Evolutionary conservation across 2,797 vertebrate species (phyloP), one percentile per base, ranked within the genome.

Genomic region (Heteromormyrus szaboi): DNA sequence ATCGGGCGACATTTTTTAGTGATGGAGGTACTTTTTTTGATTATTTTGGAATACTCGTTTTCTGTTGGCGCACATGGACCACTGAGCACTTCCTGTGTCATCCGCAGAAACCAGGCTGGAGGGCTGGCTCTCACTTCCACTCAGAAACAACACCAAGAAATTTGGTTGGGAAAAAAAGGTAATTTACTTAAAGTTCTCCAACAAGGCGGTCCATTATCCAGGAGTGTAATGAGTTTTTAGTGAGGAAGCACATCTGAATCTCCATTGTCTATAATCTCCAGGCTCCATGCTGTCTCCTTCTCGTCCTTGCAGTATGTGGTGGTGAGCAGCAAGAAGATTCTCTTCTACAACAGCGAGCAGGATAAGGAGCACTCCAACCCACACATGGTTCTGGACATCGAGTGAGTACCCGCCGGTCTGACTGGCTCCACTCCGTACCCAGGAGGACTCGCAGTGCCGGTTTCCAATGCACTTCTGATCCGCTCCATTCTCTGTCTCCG

Each of bases 121-220:
- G 93, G 98, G 98, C 2, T 99, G 99, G 99, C 95, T 99, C n/a
- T 99, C 98, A 0, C 94, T 99, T 87, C 99, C 99, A 25, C 97
- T 99, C 25, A 95, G 98, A 91, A 99, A 99, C 93, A 99, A 99
- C 94, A 99, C 98, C 85, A 99, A 99, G 94, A 99, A 98, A 92
- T 99, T 99, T 92, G 97, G 98, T 88, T 99, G 99, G 99, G 97
- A 97, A 93, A 98, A 95, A 93, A 99, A 99, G 97, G 99, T 99
- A 86, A n/a, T 12, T 86, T 19, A 19, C 14, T 33, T 37, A 7
- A 17, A 22, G 25, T 12, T 68, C 81, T 25, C 48, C 84, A 53
- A 4, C 12, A 6, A 50, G 76, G 76, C 19, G 3, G 17, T 50
- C 79, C 19, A 9, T 46, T 25, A 83, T 22, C 79, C 79, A n/a